These are phyloP conservation scores for Artibeus lituratus DNA, from an alignment of 2,797 vertebrate genomes.

Conservation along the genomic window DNA sequence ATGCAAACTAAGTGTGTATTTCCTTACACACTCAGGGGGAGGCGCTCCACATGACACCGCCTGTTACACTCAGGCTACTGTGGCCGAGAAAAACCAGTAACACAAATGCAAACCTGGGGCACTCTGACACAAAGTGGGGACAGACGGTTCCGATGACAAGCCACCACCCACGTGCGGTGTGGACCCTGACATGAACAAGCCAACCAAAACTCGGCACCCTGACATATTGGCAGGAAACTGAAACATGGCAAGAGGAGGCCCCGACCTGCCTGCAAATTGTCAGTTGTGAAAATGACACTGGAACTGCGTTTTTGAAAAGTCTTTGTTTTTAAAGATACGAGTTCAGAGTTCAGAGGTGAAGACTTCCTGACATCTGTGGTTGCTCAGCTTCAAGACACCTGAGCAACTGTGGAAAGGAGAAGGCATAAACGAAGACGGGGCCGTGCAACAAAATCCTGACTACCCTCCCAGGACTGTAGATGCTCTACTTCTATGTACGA, in stretches of 20 bases:
- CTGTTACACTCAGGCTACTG: too few relatives aligned
- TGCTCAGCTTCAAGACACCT: neutral
- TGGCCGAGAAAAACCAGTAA: neutral
- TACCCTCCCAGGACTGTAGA: neutral
- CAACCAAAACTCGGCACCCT: neutral
- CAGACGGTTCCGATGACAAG: neutral
- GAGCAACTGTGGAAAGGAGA: neutral
- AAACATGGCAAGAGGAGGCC: neutral
- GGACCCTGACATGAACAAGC: too few relatives aligned
- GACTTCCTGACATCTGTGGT: neutral
- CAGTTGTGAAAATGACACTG: neutral
- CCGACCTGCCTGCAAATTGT: neutral
- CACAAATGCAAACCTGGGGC: neutral
- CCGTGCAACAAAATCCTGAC: neutral
- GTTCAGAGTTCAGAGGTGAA: neutral
- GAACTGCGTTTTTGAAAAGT: neutral
- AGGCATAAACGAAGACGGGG: neutral
- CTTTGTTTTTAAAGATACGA: neutral
- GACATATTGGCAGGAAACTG: neutral
- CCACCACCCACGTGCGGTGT: too few relatives aligned
- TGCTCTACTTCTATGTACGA: neutral
- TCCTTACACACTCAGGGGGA: slow-evolving; percentile 67
- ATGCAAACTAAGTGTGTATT: slow-evolving; percentile 81
- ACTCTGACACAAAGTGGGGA: too few relatives aligned
- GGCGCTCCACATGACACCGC: neutral